Evolutionary conservation across 2,797 vertebrate genomes (phyloP), one percentile per base, ranked within the genome.

Genomic region (Prunella strophiata): DNA sequence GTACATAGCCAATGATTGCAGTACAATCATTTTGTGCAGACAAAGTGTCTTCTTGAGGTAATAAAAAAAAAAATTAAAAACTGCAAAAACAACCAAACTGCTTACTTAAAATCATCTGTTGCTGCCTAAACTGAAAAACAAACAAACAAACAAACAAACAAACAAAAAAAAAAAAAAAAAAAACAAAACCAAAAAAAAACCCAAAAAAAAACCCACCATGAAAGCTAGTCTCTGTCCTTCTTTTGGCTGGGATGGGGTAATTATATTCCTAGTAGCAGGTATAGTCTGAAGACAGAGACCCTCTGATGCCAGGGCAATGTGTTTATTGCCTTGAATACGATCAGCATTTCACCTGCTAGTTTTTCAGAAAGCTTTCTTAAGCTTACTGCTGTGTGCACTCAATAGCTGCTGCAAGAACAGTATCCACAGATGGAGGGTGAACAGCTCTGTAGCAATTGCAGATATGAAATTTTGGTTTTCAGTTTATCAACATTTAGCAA

Each of bases 401-500:
- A 85, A 38, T 72, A 92, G 34, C 45, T 92, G 43, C 61, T 89
- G 54, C 57, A 75, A 55, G 30, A 77, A 66, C 40, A 63, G 42
- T 17, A 42, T 40, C 47, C 40, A 50, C 67, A 85, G 75, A 83
- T 50, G 78, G 62, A 93, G 55, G 32, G 12, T 65, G 50, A 94
- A 75, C 51, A 70, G 34, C 66, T 89, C 75, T 58, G 47, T n/a
- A 63, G 43, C 21, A 82, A 63, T 81, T 94, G 83, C 47, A 76
- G 55, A 89, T 5, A 72, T 3, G 17, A 86, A 81, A 80, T 80
- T 91, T 51, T 86, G 21, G 26, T 59, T 93, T 89, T 88, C 29
- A 70, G 29, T 93, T 81, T 84, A 65, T 78, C 51, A 90, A 57
- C 55, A 66, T 76, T 78, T 92, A 88, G 58, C 66, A 89, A 81